Percentiles rank a stretch among this genome's conserved stretches.
Evolutionary conservation across 2,797 vertebrate species (phyloP).

Genomic region (Mus minutoides): DNA sequence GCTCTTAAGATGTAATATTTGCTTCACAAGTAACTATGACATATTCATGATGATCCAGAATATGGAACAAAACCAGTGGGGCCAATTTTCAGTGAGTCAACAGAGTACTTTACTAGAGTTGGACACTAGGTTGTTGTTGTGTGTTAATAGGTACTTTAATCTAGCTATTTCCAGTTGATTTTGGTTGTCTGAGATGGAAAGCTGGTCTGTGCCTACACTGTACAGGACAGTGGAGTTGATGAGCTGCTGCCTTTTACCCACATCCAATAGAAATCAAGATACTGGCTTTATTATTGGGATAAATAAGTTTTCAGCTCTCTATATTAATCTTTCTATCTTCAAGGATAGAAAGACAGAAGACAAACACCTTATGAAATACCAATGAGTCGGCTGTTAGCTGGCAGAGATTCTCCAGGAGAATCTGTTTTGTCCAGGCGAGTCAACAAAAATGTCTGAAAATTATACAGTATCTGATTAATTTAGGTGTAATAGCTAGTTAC

Average conservation of each 20-base stretch:
- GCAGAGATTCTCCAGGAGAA: conserved; percentile 13
- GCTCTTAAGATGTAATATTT: background rate
- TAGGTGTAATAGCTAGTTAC: background rate
- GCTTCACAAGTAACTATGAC: background rate
- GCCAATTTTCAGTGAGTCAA: background rate
- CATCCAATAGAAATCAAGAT: background rate
- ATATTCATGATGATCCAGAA: background rate
- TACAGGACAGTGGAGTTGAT: background rate
- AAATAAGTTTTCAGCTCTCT: background rate
- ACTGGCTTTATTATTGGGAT: background rate
- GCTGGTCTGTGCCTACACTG: background rate
- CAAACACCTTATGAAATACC: conserved; percentile 46
- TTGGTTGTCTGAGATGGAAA: background rate
- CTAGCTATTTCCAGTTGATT: background rate
- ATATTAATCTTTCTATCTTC: background rate
- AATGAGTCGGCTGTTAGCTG: background rate
- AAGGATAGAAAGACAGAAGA: background rate
- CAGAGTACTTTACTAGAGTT: background rate
- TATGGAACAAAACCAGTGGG: background rate
- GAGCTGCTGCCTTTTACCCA: background rate
- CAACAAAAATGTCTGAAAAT: conserved; percentile 39
- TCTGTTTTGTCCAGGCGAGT: background rate
- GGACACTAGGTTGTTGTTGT: background rate
- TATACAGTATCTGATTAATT: conserved; percentile 19
- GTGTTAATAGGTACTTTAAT: background rate